Percentiles rank a stretch among this genome's conserved stretches.
phyloP scores from a whole-genome alignment of 2,113 vertebrate genomes.

The Microcebus griseorufus region DNA sequence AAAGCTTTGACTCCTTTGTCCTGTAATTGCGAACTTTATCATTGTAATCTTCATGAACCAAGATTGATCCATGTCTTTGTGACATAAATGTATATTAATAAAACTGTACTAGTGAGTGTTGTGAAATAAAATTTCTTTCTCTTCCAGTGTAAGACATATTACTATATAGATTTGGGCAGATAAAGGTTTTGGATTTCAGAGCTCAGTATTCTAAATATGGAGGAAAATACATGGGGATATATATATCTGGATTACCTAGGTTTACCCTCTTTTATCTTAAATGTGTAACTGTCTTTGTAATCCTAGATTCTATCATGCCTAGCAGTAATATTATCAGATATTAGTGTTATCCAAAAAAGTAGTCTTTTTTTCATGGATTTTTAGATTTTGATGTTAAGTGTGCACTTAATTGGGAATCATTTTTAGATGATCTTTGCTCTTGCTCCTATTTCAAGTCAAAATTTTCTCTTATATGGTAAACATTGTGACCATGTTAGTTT shows the following conservation, averaged over 20 bases:
- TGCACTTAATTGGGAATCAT: not conserved
- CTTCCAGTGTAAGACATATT: not conserved
- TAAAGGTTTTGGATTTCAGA: not conserved
- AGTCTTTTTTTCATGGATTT: not conserved
- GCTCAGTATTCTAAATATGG: not conserved
- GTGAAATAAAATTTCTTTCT: not conserved
- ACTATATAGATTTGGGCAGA: not conserved
- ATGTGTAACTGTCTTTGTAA: not conserved
- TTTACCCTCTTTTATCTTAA: not conserved
- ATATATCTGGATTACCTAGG: not conserved
- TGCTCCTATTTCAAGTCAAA: slow-evolving; percentile 5
- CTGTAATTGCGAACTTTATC: not conserved
- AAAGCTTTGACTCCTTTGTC: not conserved
- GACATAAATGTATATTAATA: not conserved
- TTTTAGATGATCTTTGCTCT: not conserved
- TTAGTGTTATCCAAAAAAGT: not conserved
- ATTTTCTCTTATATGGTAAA: not conserved
- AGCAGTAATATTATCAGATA: not conserved
- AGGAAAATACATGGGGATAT: not conserved
- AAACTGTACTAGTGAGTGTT: not conserved
- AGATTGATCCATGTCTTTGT: not conserved
- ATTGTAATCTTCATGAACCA: not conserved
- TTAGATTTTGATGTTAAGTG: not conserved
- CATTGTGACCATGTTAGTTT: not conserved
- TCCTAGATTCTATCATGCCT: not conserved